Evolutionary conservation across 2,797 vertebrate species (phyloP).

Genomic region (Benthosema pterotum): DNA sequence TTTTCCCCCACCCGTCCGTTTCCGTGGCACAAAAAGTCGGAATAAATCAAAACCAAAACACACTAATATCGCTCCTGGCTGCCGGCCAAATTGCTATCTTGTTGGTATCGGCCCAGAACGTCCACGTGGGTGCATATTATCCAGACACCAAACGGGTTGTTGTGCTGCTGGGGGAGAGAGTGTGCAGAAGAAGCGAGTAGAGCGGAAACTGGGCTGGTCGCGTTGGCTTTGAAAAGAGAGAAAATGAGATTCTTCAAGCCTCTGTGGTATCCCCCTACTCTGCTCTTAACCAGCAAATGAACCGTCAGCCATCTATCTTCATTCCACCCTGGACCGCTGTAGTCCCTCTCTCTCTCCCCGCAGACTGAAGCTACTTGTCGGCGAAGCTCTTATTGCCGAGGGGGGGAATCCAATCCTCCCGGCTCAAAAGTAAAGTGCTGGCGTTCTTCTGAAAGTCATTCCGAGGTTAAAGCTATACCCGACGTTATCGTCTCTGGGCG

Average conservation of each 20-base stretch:
- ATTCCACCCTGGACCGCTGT: constrained; percentile 47
- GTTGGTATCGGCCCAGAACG: too few species aligned
- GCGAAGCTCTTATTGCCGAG: constrained; percentile 46
- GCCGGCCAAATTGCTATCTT: too few species aligned
- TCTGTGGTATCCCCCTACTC: constrained; percentile 46
- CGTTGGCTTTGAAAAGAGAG: constrained; percentile 32
- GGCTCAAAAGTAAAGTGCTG: constrained; percentile 45
- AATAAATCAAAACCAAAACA: too few species aligned
- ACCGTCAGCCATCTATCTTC: constrained; percentile 61
- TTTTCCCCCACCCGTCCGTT: too few species aligned
- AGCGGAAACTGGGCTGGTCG: constrained; percentile 25
- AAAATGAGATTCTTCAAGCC: constrained; percentile 43
- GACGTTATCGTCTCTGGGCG: constrained; percentile 30
- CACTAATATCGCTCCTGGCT: too few species aligned
- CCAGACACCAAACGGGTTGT: too few species aligned
- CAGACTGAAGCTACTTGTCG: constrained; percentile 59
- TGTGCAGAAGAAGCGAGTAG: too few species aligned
- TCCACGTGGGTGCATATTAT: too few species aligned
- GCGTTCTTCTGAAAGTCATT: constrained; percentile 62
- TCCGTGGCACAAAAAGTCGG: too few species aligned
- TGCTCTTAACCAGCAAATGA: constrained; percentile 60
- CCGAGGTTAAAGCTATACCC: constrained; percentile 45
- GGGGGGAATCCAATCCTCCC: constrained; percentile 62
- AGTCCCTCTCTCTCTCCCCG: constrained; percentile 59
- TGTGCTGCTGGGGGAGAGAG: too few species aligned